Conservation (phyloP, 2,888 invertebrate genomes). For the Caenorhabditis sp. region DNA sequence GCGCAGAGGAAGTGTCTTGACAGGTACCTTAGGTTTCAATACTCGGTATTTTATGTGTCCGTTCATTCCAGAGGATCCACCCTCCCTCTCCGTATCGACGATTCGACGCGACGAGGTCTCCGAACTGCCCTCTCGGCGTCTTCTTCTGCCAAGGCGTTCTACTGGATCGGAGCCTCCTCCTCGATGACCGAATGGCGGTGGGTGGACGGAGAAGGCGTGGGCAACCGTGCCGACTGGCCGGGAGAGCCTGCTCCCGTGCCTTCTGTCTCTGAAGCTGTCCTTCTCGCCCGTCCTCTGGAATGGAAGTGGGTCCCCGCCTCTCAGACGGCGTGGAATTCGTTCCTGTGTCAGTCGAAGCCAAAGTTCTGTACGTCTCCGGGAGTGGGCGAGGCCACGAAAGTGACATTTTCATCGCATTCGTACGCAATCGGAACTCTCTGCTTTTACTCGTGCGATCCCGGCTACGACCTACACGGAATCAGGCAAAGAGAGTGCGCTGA, state of each 20-base stretch:
- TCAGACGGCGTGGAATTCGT: conserved; percentile 72
- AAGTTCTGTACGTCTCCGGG: conserved; percentile 75
- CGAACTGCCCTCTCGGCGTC: conserved; percentile 61
- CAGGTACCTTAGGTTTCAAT: conserved; percentile 15
- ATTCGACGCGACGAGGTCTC: conserved; percentile 55
- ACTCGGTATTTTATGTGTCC: neutral
- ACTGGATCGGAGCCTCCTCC: conserved; percentile 71
- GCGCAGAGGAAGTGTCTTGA: conserved; percentile 69
- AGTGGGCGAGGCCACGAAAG: conserved; percentile 69
- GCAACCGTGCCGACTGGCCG: conserved; percentile 62
- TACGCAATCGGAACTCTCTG: conserved; percentile 74
- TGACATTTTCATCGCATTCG: conserved; percentile 71
- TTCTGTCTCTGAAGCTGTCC: conserved; percentile 60
- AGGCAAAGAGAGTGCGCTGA: conserved; percentile 61
- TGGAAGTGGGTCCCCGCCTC: conserved; percentile 73
- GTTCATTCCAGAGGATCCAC: conserved; percentile 49
- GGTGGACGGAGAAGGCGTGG: conserved; percentile 66
- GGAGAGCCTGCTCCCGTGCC: conserved; percentile 46
- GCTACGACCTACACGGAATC: conserved; percentile 60
- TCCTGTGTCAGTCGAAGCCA: conserved; percentile 72
- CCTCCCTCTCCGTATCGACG: conserved; percentile 59
- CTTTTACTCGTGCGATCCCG: conserved; percentile 73
- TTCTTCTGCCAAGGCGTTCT: conserved; percentile 64
- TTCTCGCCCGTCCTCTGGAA: conserved; percentile 63
- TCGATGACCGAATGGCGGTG: conserved; percentile 67